A percentile compares a stretch with the other conserved stretches of the same genome.
Evolutionary conservation across 2,113 vertebrate species (phyloP).

Genomic region (Orycteropus afer): DNA sequence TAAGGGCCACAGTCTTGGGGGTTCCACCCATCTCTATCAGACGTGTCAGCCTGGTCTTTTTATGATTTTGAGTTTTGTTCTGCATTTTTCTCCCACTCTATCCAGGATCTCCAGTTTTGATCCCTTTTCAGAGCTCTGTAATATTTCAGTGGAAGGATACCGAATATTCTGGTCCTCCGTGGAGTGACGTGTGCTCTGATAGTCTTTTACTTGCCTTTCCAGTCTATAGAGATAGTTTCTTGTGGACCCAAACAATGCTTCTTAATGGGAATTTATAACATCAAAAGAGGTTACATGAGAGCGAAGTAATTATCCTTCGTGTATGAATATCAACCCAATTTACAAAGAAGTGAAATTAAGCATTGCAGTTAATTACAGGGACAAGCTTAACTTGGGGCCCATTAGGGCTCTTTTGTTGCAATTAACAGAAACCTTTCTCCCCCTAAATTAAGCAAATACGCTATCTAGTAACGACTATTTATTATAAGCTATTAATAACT

Average conservation of each 20-base stretch:
- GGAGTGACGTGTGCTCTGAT: background rate
- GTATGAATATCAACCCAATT: slow-evolving; percentile 66
- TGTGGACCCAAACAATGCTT: slow-evolving; percentile 1
- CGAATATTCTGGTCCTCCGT: background rate
- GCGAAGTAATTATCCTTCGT: slow-evolving; percentile 71
- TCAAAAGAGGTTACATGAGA: slow-evolving; percentile 70
- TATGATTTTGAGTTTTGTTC: too few species aligned
- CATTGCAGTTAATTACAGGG: slow-evolving; percentile 69
- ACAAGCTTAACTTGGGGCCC: slow-evolving; percentile 58
- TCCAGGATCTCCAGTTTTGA: too few species aligned
- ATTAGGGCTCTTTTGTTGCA: slow-evolving; percentile 56
- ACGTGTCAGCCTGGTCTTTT: too few species aligned
- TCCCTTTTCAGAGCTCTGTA: background rate
- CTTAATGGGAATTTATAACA: slow-evolving; percentile 69
- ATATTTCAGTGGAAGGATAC: background rate
- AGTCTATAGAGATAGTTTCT: slow-evolving; percentile 20
- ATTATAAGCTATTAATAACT: background rate
- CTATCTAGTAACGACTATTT: background rate
- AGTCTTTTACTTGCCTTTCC: slow-evolving; percentile 44
- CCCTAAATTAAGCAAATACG: background rate
- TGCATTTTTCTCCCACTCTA: too few species aligned
- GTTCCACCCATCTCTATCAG: too few species aligned
- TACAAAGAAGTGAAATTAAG: slow-evolving; percentile 67
- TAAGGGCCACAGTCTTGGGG: too few species aligned
- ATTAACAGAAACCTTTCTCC: slow-evolving; percentile 49